Evolutionary conservation across 2,888 invertebrate genomes (phyloP).

Genomic region (Drosophila putrida): DNA sequence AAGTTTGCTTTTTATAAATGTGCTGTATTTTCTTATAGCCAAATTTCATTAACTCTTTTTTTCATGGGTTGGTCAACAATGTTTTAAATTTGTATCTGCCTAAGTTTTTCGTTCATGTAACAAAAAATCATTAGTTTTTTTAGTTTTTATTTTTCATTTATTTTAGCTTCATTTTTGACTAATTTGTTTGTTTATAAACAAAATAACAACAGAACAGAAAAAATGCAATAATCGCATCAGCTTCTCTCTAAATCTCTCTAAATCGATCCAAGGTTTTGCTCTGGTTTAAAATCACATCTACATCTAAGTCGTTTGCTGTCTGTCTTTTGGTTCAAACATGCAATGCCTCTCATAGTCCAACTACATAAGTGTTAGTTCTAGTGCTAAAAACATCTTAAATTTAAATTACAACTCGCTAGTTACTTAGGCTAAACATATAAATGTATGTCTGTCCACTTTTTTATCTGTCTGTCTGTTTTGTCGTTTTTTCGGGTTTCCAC

Average conservation of each 20-base stretch:
- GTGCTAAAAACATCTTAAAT: slow-evolving; percentile 76
- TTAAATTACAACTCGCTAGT: slow-evolving; percentile 68
- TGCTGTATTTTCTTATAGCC: slow-evolving; percentile 64
- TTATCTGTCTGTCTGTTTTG: background rate
- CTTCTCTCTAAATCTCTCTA: slow-evolving; percentile 52
- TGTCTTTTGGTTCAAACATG: slow-evolving; percentile 33
- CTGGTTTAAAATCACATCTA: slow-evolving; percentile 76
- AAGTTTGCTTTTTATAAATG: slow-evolving; percentile 68
- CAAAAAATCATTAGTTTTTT: slow-evolving; percentile 38
- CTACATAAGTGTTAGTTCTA: slow-evolving; percentile 66
- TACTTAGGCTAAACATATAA: slow-evolving; percentile 51
- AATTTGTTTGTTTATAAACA: slow-evolving; percentile 47
- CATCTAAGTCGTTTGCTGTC: slow-evolving; percentile 65
- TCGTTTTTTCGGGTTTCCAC: slow-evolving; percentile 2
- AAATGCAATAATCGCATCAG: slow-evolving; percentile 58
- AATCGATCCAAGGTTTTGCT: slow-evolving; percentile 40
- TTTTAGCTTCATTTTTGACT: slow-evolving; percentile 19
- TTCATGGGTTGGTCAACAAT: slow-evolving; percentile 75
- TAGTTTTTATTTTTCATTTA: background rate
- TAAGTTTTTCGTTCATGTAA: slow-evolving; percentile 44
- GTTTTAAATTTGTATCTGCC: slow-evolving; percentile 60
- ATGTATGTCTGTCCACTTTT: slow-evolving; percentile 17
- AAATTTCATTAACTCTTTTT: slow-evolving; percentile 53
- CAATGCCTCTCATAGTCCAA: slow-evolving; percentile 58
- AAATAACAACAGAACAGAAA: slow-evolving; percentile 72